These are phyloP conservation scores for Agrilus planipennis DNA, from an alignment of 1,140 invertebrate genomes.

Conservation along the genomic window DNA sequence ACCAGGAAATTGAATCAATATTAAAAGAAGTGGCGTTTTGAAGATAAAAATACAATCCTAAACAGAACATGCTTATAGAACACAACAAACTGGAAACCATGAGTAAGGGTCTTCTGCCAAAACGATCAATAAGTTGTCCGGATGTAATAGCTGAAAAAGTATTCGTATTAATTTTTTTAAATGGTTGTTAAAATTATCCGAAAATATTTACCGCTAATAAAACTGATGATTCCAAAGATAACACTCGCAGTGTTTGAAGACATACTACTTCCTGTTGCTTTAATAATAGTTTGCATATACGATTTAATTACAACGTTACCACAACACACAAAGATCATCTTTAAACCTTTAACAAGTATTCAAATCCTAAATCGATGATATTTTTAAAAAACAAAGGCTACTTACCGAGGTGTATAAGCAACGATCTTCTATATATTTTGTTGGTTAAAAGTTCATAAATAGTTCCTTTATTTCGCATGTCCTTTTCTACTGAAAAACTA, in stretches of 20 bases:
- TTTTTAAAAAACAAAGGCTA: neutral
- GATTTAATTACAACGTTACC: slow-evolving; percentile 57
- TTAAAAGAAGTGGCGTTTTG: slow-evolving; percentile 28
- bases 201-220: too few relatives aligned
- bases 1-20: slow-evolving; percentile 36
- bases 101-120: slow-evolving; percentile 55
- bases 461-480: slow-evolving; percentile 10
- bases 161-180: too few relatives aligned
- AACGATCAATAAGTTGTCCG: slow-evolving; percentile 58
- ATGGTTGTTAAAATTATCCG: too few relatives aligned
- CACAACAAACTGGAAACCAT: slow-evolving; percentile 44
- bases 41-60: slow-evolving; percentile 48
- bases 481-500: slow-evolving; percentile 5
- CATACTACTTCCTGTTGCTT: slow-evolving; percentile 36
- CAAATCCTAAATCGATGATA: too few relatives aligned
- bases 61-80: slow-evolving; percentile 38
- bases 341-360: slow-evolving; percentile 36
- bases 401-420: slow-evolving; percentile 10
- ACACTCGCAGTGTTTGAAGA: slow-evolving; percentile 41
- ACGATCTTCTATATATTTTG: slow-evolving; percentile 9
- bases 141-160: too few relatives aligned
- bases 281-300: slow-evolving; percentile 52
- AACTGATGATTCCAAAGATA: too few relatives aligned
- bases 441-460: slow-evolving; percentile 6
- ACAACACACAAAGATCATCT: slow-evolving; percentile 48